Evolutionary conservation across 2,888 invertebrate species (phyloP), one percentile per base, ranked within the genome.

Genomic region (Leucophenga montana): DNA sequence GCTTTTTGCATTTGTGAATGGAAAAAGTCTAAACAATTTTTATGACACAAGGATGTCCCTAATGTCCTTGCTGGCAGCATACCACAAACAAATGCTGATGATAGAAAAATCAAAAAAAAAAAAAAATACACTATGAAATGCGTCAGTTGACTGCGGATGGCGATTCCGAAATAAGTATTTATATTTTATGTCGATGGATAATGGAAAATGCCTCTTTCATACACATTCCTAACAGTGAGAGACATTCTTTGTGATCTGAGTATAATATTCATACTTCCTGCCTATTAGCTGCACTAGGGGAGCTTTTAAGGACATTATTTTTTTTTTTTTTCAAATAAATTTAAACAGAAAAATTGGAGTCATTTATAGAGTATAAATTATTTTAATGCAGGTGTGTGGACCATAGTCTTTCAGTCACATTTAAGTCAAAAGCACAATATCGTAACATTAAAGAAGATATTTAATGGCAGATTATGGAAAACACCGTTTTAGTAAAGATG

Each of bases 71-170:
- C 39, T 39, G 39, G 39, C 39, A 39, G 39, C 9, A 39, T 61
- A 39, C 39, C 57, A n/a, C n/a, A 9, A 13, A 27, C 61, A 61
- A 61, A 18, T 31, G 11, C 8, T 11, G 3, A 0, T 4, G 14
- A 22, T 22, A 20, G 22, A 56, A 22, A 20, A 13, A 22, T 20
- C 22, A 13, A 9, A 56, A 56, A 61, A 57, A 13, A 9, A 56
- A 56, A 61, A 57, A 66, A 66, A 39, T 66, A 56, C 54, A 66
- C 31, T 66, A 53, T 66, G 53, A 31, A 66, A 31, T 66, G 31
- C 18, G 54, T 18, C 54, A 66, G 20, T 33, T 59, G 61, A 3
- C 39, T 39, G 61, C 8, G 39, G 18, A 61, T 61, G 44, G 27
- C 11, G 57, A 0, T 27, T 39, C 39, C 39, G 39, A 39, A 39